Evolutionary conservation across 2,797 vertebrate genomes (phyloP).

Genomic region (Danionella dracula): DNA sequence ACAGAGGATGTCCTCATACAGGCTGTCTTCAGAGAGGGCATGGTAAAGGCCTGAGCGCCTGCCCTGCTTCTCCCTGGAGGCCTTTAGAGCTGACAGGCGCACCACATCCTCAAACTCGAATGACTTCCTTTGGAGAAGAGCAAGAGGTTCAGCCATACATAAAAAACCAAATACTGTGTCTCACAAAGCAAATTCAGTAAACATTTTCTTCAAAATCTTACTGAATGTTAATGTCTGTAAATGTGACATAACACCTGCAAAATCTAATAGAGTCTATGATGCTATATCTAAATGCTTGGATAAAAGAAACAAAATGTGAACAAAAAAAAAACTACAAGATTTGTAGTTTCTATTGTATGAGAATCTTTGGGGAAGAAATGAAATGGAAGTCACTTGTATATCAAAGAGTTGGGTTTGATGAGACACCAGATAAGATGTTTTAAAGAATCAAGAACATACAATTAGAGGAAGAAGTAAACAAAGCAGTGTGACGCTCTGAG

Average conservation of each 20-base stretch:
- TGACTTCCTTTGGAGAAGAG: conserved; percentile 79
- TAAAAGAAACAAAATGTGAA: no score
- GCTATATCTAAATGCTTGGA: no score
- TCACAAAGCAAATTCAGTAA: no score
- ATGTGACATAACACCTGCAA: no score
- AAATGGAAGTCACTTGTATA: neutral
- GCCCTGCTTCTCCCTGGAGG: conserved; percentile 58
- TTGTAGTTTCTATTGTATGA: no score
- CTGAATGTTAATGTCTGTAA: no score
- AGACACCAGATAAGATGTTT: neutral
- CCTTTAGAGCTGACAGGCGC: conserved; percentile 67
- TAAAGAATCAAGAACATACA: conserved; percentile 5
- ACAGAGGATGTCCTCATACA: conserved; percentile 96
- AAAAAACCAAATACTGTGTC: no score
- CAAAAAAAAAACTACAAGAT: no score
- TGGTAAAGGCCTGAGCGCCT: conserved; percentile 72
- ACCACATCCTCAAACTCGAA: conserved; percentile 97
- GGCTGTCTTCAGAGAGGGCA: conserved; percentile 90
- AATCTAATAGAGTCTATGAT: no score
- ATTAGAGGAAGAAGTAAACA: conserved; percentile 16
- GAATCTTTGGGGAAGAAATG: no score
- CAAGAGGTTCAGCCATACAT: no score
- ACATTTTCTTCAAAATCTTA: no score
- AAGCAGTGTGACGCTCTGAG: conserved; percentile 17
- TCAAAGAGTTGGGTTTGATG: neutral